Percentiles rank a stretch among this genome's conserved stretches.
Conservation (phyloP, 2,797 vertebrate genomes). For the Eulemur mongoz region DNA sequence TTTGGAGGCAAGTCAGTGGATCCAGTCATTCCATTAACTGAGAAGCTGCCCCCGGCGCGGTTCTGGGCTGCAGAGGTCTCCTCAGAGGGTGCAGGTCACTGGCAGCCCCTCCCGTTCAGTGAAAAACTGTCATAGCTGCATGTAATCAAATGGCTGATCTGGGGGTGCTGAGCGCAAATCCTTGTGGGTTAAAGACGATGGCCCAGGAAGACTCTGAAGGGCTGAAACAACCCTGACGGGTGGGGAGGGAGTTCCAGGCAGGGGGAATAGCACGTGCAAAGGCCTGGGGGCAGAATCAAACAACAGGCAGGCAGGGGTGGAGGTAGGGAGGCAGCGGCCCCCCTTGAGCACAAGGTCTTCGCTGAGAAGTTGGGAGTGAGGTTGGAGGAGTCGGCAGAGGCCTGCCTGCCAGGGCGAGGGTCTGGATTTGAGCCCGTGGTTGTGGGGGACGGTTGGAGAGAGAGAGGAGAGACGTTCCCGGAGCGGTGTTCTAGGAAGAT, state of each 20-base stretch:
- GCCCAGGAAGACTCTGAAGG: background rate
- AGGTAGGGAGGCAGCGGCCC: background rate
- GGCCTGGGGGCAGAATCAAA: fast-evolving
- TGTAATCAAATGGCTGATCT: background rate
- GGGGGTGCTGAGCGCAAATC: background rate
- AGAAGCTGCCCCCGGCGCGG: background rate
- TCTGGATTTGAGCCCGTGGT: background rate
- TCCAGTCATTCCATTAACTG: background rate
- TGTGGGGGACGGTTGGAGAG: background rate
- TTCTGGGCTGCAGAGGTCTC: no score
- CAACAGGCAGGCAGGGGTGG: fast-evolving
- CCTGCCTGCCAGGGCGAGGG: background rate
- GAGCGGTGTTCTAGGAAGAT: background rate
- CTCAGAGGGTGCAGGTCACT: background rate
- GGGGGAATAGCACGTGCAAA: fast-evolving
- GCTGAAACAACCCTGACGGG: background rate
- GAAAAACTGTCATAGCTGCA: background rate
- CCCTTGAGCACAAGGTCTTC: background rate
- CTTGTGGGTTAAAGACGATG: background rate
- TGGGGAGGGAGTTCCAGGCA: no score
- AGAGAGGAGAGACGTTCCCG: background rate
- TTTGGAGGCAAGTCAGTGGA: background rate
- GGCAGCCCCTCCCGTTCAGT: background rate
- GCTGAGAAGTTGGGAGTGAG: background rate
- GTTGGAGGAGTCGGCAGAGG: background rate